A percentile compares a stretch with the other conserved stretches of the same genome.
phyloP scores from a whole-genome alignment of 35 echinoderm and acorn worm species.

The Apostichopus japonicus region DNA sequence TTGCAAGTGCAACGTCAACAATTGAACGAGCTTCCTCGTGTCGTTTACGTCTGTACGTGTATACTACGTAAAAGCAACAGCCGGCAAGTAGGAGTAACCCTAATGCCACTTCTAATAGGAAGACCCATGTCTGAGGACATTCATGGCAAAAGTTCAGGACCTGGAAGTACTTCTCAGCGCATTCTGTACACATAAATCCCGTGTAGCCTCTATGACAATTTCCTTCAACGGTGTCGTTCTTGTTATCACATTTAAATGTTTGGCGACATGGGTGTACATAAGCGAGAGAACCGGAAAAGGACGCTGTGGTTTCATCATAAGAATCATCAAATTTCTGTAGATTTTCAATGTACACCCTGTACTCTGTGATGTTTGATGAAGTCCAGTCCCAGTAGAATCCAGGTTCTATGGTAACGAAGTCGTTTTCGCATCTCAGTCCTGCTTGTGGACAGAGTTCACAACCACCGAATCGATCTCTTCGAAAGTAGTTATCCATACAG shows the following conservation, averaged over 20 bases:
- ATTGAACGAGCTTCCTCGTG: not conserved
- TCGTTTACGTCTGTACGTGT: not conserved
- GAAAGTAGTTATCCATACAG: not conserved
- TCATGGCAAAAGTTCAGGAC: not conserved
- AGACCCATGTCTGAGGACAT: not conserved
- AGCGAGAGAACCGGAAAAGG: too few species aligned
- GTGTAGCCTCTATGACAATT: not conserved
- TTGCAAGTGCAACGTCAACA: constrained; percentile 8
- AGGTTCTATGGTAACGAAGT: not conserved
- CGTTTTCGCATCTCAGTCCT: not conserved
- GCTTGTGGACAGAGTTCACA: not conserved
- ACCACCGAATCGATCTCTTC: not conserved
- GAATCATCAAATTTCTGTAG: not conserved
- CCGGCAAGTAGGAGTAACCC: too few species aligned
- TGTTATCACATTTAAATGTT: not conserved
- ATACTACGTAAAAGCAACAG: too few species aligned
- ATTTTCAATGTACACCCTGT: not conserved
- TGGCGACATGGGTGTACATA: too few species aligned
- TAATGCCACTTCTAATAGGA: too few species aligned
- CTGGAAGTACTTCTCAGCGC: not conserved
- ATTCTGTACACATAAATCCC: not conserved
- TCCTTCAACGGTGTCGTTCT: not conserved
- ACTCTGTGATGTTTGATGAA: not conserved
- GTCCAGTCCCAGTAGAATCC: not conserved
- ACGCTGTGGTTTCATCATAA: not conserved